Evolutionary conservation across 1,140 invertebrate species (phyloP).

Genomic region (Papilio polyxenes): DNA sequence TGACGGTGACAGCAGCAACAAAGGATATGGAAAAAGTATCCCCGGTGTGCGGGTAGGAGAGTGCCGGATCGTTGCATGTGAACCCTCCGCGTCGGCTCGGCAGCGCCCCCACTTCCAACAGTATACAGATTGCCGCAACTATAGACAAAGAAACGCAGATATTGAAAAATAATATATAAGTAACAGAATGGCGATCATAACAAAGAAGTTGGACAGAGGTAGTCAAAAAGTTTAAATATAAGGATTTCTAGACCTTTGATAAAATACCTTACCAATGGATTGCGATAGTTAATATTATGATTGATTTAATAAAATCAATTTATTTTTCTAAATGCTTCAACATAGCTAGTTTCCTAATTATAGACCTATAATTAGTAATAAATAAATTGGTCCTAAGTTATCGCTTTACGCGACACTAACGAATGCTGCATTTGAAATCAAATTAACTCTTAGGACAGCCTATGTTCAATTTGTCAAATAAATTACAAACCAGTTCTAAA

Average conservation of each 20-base stretch:
- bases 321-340: not conserved
- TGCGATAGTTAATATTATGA: not conserved
- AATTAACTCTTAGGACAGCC: constrained; percentile 25
- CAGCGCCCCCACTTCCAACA: constrained; percentile 71
- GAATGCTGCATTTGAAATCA: not conserved
- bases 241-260: no score
- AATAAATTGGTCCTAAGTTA: constrained; percentile 12
- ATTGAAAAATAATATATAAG: no score
- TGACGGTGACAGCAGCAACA: constrained; percentile 66
- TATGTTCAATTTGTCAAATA: constrained; percentile 31
- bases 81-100: constrained; percentile 71
- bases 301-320: constrained; percentile 11
- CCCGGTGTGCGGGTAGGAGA: constrained; percentile 66
- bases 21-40: constrained; percentile 72
- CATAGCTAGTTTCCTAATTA: not conserved
- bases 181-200: no score
- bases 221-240: no score
- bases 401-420: not conserved
- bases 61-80: constrained; percentile 71
- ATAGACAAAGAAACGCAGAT: constrained; percentile 49
- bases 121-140: constrained; percentile 72
- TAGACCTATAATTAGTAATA: not conserved
- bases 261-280: no score
- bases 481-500: constrained; percentile 28
- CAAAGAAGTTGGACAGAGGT: no score